Evolutionary conservation across 2,888 invertebrate species (phyloP).

Genomic region (Sepiola atlantica): DNA sequence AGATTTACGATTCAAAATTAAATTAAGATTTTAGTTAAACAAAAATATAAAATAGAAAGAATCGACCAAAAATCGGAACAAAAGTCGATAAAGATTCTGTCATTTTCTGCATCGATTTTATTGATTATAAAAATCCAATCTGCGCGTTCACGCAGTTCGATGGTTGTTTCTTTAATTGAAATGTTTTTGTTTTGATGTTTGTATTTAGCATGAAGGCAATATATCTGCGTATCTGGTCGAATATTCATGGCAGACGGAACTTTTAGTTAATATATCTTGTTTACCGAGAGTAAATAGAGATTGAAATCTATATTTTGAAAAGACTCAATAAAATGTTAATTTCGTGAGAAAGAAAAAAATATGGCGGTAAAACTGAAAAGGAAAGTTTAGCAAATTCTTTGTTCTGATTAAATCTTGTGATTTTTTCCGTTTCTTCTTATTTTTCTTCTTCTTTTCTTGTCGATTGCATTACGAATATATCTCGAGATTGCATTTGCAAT

Average conservation of each 20-base stretch:
- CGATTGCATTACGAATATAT: background rate
- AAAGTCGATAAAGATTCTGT: background rate
- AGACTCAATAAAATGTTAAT: background rate
- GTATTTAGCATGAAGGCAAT: background rate
- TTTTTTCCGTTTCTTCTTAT: background rate
- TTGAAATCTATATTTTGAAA: constrained; percentile 2
- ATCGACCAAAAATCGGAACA: background rate
- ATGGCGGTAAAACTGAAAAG: background rate
- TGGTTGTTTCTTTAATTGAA: background rate
- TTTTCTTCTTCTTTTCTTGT: background rate
- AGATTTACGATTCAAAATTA: background rate
- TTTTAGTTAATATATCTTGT: background rate
- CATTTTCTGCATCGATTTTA: background rate
- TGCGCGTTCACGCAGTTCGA: background rate
- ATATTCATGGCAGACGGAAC: background rate
- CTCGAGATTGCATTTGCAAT: background rate
- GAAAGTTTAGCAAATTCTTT: constrained; percentile 6
- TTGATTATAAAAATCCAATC: background rate
- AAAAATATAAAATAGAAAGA: background rate
- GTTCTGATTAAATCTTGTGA: constrained; percentile 8
- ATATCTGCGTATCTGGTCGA: background rate
- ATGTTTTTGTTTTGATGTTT: background rate
- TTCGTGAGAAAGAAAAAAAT: background rate
- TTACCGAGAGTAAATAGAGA: background rate
- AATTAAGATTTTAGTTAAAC: background rate